These are phyloP conservation scores for Orestias chungarensis DNA, from an alignment of 2,797 vertebrate genomes.

Conservation along the genomic window DNA sequence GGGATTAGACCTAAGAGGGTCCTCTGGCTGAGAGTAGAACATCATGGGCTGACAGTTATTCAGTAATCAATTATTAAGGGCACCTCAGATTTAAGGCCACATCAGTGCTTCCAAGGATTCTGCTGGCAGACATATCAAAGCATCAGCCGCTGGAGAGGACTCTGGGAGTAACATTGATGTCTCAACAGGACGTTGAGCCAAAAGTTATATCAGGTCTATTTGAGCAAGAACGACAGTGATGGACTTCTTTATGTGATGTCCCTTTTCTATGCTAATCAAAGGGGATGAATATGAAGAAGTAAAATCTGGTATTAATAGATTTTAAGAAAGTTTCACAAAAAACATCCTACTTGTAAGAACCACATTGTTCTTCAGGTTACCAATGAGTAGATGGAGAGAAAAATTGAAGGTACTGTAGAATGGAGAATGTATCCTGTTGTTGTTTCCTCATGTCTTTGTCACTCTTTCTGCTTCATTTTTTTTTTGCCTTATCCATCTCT, in stretches of 20 bases:
- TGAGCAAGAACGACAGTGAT: not conserved
- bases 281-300: not conserved
- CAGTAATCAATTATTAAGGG: slow-evolving; percentile 6
- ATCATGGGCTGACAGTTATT: slow-evolving; percentile 7
- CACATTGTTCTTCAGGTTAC: not conserved
- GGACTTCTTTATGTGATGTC: not conserved
- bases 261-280: not conserved
- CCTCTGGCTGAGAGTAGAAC: not conserved
- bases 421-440: not conserved
- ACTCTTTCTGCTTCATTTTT: not conserved
- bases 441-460: slow-evolving; percentile 1
- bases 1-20: not conserved
- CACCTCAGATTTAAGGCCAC: slow-evolving; percentile 10
- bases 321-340: not conserved
- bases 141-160: not conserved
- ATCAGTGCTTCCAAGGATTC: slow-evolving; percentile 8
- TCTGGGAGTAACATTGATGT: not conserved
- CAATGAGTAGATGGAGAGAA: not conserved
- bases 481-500: slow-evolving; percentile 10
- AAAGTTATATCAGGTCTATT: slow-evolving; percentile 1
- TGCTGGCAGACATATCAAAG: slow-evolving; percentile 6
- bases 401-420: not conserved
- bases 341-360: not conserved
- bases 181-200: slow-evolving; percentile 1
- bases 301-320: not conserved